phyloP scores from a whole-genome alignment of 2,797 vertebrate genomes.

The Eremophila alpestris region DNA sequence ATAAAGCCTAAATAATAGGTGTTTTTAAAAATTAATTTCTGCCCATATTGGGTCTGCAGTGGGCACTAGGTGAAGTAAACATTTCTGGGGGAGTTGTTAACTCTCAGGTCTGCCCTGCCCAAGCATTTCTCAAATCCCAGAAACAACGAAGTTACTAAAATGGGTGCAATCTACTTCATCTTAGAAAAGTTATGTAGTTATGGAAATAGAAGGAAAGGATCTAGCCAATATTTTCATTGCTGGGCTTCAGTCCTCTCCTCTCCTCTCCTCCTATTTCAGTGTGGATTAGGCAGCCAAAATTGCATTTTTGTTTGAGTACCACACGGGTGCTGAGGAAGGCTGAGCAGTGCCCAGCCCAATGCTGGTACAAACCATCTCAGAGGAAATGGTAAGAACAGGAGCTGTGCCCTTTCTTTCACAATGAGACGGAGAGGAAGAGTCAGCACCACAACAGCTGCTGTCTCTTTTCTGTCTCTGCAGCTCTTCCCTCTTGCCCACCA shows the following conservation, averaged over 20 bases:
- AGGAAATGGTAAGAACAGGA: not conserved
- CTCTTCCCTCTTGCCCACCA: not conserved
- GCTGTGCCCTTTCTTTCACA: constrained; percentile 26
- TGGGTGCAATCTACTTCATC: not conserved
- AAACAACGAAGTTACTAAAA: not conserved
- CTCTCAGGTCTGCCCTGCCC: not conserved
- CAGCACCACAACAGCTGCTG: not conserved
- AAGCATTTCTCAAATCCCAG: not conserved
- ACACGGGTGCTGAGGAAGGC: not conserved
- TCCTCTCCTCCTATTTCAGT: not conserved
- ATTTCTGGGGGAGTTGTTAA: not conserved
- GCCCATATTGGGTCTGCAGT: not conserved
- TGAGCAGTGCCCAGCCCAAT: not conserved
- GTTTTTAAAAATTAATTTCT: not conserved
- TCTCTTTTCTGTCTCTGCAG: not conserved
- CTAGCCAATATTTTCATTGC: not conserved
- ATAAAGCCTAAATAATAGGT: not conserved
- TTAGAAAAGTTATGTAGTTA: not conserved
- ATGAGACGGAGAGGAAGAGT: constrained; percentile 34
- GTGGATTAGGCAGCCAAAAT: not conserved
- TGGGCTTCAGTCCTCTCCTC: not conserved
- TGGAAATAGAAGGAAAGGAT: not conserved
- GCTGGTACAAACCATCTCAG: not conserved
- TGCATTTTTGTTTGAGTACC: not conserved
- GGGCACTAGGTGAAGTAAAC: not conserved